Evolutionary conservation across 2,888 invertebrate genomes (phyloP).

Genomic region (Coleophora flavipennella): DNA sequence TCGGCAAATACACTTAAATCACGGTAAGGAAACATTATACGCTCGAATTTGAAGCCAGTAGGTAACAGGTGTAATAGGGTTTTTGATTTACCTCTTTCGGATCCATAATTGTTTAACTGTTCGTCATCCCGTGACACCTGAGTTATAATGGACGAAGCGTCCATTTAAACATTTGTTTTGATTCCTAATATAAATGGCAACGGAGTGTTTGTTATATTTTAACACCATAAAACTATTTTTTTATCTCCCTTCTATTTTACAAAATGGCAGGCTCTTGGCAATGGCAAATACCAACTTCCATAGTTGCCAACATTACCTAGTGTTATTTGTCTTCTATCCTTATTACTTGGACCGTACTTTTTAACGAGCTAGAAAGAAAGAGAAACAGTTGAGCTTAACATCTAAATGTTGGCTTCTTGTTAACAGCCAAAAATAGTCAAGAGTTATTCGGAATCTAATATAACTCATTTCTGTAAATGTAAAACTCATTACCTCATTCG

Average conservation of each 20-base stretch:
- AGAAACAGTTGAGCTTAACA: conserved; percentile 21
- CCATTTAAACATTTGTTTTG: conserved; percentile 81
- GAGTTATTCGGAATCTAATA: no score
- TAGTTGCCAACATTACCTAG: conserved; percentile 41
- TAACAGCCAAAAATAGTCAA: conserved; percentile 39
- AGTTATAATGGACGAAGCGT: conserved; percentile 99
- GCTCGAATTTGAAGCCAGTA: conserved; percentile 66
- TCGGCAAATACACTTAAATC: conserved; percentile 50
- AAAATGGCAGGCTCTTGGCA: conserved; percentile 72
- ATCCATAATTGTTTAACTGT: conserved; percentile 91
- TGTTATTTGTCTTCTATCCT: no score
- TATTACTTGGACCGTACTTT: no score
- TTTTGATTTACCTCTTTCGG: conserved; percentile 90
- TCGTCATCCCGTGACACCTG: conserved; percentile 99
- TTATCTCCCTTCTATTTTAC: conserved; percentile 72
- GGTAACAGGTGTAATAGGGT: conserved; percentile 70
- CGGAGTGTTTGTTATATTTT: conserved; percentile 61
- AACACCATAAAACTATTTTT: conserved; percentile 74
- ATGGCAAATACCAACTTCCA: conserved; percentile 63
- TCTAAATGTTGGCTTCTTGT: conserved; percentile 40
- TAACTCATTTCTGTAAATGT: no score
- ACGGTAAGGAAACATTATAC: conserved; percentile 63
- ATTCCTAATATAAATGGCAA: conserved; percentile 67
- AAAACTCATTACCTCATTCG: no score
- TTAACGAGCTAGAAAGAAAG: conserved; percentile 14